Base-by-base conservation (phyloP, 1,140 invertebrate genomes). In the Sycophaga agraensis region DNA sequence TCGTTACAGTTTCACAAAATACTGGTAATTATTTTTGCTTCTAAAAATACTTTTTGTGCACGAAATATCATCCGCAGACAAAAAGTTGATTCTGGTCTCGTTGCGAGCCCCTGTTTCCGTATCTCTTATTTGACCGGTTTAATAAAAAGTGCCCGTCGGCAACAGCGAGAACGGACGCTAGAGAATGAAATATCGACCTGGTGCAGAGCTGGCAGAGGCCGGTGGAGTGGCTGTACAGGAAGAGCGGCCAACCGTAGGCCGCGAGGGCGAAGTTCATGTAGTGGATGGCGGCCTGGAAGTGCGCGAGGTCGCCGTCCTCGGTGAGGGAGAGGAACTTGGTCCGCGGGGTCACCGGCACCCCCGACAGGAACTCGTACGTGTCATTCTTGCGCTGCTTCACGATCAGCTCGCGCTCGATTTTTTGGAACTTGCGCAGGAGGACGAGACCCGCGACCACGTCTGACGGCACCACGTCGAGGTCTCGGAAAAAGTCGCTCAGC, bases 231-330 rank as follows among this genome's bases (percentile, higher is more conserved):
- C 86, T 88, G 76, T 92, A 84, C 59, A 95, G 82, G 69, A 89
- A 94, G 79, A 94, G 87, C n/a, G 92, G 93, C 93, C 93, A 95
- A 14, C 92, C 92, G 74, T 95, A 95, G 57, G 92, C 91, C 17
- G 89, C 90, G 7, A 93, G 83, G n/a, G 92, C 92, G 72, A 90
- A 95, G 70, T 91, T 86, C 86, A 94, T 92, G 69, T 89, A 95
- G 77, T 94, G 89, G 54, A 93, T 89, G 24, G 94, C 88, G 43
- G 85, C 85, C 70, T 89, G 87, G 65, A 86, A 93, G 67, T 91
- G 87, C 49, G 88, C 86, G 60, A 87, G 80, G 74, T 91, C 86
- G 58, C 87, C 85, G 39, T 88, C 86, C 76, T 93, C 89, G 67
- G 90, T 90, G 57, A 96, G 82, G 60, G 91, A 88, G 48, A 96